Evolutionary conservation across 1,140 invertebrate genomes (phyloP).

Genomic region (Magallana ariakensis): DNA sequence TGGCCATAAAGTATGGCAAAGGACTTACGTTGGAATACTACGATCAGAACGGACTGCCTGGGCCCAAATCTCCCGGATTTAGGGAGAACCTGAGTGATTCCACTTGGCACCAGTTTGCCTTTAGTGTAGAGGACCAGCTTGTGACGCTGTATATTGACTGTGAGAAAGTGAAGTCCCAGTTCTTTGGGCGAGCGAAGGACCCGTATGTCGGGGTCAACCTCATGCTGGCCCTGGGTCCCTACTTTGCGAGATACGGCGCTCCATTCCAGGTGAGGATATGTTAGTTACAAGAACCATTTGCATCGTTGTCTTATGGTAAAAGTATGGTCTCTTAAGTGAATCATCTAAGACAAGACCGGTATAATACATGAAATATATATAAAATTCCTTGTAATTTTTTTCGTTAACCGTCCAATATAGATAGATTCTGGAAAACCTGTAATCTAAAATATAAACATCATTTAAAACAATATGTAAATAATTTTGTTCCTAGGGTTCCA

Average conservation of each 20-base stretch:
- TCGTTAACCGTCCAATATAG: too few species aligned
- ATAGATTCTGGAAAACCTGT: too few species aligned
- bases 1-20: slow-evolving; percentile 65
- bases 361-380: too few species aligned
- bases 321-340: too few species aligned
- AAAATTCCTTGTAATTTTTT: too few species aligned
- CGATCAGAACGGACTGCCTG: slow-evolving; percentile 57
- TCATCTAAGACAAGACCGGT: too few species aligned
- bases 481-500: slow-evolving; percentile 62
- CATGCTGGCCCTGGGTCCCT: slow-evolving; percentile 71
- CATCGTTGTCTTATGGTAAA: too few species aligned
- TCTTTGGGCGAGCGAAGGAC: slow-evolving; percentile 57
- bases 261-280: slow-evolving; percentile 63
- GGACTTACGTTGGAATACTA: slow-evolving; percentile 58
- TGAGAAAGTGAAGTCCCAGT: slow-evolving; percentile 60
- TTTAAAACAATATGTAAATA: not conserved
- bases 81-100: slow-evolving; percentile 61
- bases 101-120: slow-evolving; percentile 70
- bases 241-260: slow-evolving; percentile 66
- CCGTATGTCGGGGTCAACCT: slow-evolving; percentile 63
- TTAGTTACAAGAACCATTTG: too few species aligned
- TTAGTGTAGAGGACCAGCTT: slow-evolving; percentile 62
- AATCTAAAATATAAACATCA: too few species aligned
- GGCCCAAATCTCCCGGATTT: slow-evolving; percentile 62
- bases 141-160: slow-evolving; percentile 72